phyloP scores from a whole-genome alignment of 2,797 vertebrate genomes.

The Epinephelus malabaricus region DNA sequence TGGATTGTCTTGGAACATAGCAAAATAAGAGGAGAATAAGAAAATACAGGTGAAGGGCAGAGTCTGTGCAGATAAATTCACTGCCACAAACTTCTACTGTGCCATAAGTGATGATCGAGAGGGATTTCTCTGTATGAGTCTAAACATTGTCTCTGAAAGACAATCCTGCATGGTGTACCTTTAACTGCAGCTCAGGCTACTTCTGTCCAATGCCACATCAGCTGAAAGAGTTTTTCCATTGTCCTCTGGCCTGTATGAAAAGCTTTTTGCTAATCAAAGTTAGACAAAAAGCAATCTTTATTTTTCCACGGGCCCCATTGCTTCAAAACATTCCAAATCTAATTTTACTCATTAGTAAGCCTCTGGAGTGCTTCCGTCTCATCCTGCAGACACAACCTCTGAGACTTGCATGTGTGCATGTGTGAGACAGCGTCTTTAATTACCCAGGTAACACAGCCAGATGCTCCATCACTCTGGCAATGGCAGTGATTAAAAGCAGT shows the following conservation, averaged over 20 bases:
- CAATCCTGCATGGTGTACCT: neutral
- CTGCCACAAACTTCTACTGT: no score
- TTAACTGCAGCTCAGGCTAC: neutral
- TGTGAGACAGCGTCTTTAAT: constrained; percentile 81
- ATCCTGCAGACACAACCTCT: constrained; percentile 69
- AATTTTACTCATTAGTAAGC: constrained; percentile 78
- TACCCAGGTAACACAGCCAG: constrained; percentile 84
- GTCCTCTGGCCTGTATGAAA: constrained; percentile 32
- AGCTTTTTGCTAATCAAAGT: constrained; percentile 46
- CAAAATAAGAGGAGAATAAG: no score
- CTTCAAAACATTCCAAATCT: constrained; percentile 72
- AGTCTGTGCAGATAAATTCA: no score
- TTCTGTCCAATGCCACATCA: neutral
- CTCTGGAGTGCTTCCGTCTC: constrained; percentile 66
- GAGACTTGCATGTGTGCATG: constrained; percentile 53
- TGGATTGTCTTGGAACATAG: no score
- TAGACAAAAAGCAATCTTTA: constrained; percentile 31
- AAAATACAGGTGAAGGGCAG: no score
- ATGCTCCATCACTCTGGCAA: constrained; percentile 83
- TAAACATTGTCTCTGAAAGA: no score
- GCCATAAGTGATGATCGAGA: no score
- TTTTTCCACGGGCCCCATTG: constrained; percentile 29
- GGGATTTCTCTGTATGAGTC: no score
- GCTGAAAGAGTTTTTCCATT: constrained; percentile 1
- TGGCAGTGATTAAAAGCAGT: constrained; percentile 85